A percentile compares a stretch with the other conserved stretches of the same genome.
Conservation (phyloP, 1,140 invertebrate genomes). For the Formica selysi region DNA sequence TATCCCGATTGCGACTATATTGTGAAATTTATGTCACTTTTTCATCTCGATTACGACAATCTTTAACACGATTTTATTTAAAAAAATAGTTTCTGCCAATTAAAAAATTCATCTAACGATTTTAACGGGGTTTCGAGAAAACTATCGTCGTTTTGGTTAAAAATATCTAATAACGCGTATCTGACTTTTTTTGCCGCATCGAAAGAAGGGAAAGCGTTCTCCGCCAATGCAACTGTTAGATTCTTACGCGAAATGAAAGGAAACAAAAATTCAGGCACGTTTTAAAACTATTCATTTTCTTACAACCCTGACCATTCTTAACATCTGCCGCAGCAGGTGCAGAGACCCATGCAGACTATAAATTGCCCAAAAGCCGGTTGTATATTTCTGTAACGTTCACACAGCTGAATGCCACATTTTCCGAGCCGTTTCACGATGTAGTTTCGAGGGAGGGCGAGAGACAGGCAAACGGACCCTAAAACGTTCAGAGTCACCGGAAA, state of each 20-base stretch:
- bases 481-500: neutral
- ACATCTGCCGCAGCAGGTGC: slow-evolving; percentile 53
- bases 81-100: neutral
- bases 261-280: neutral
- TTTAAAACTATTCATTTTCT: slow-evolving; percentile 31
- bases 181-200: neutral
- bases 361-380: slow-evolving; percentile 37
- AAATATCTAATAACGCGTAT: neutral
- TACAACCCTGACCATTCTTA: slow-evolving; percentile 45
- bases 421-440: slow-evolving; percentile 17
- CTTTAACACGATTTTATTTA: neutral
- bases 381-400: slow-evolving; percentile 50
- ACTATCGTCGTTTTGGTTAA: neutral
- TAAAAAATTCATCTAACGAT: neutral
- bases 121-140: neutral
- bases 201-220: neutral
- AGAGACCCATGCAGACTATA: slow-evolving; percentile 34
- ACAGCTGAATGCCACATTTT: slow-evolving; percentile 53
- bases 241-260: neutral
- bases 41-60: neutral
- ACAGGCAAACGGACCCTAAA: neutral
- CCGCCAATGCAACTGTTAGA: neutral
- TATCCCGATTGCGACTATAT: neutral
- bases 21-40: neutral
- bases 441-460: slow-evolving; percentile 7